Evolutionary conservation across 2,888 invertebrate species (phyloP).

Genomic region (Lordiphosa fenestrarum): DNA sequence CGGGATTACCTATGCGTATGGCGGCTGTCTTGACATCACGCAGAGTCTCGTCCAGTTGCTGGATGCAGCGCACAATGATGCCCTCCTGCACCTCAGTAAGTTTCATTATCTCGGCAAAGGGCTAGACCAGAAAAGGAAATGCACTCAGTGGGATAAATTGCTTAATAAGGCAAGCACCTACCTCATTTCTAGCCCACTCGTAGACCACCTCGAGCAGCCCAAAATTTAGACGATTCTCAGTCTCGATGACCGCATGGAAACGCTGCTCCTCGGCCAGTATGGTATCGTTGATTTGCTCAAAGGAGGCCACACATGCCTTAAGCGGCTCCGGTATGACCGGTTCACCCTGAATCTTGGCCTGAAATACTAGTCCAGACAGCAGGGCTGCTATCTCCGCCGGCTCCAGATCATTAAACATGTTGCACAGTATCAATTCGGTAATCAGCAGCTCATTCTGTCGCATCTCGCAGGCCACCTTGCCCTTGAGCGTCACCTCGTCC

Average conservation of each 20-base stretch:
- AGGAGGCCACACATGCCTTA: constrained; percentile 84
- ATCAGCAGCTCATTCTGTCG: constrained; percentile 94
- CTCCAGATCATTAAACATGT: constrained; percentile 91
- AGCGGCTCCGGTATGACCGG: constrained; percentile 80
- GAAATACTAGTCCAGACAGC: constrained; percentile 95
- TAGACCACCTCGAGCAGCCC: constrained; percentile 96
- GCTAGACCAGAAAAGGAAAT: constrained; percentile 80
- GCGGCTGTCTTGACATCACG: constrained; percentile 95
- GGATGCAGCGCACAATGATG: constrained; percentile 97
- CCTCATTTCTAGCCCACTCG: constrained; percentile 96
- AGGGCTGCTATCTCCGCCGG: constrained; percentile 97
- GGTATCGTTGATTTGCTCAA: constrained; percentile 85
- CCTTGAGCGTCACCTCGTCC: constrained; percentile 89
- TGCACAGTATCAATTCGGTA: constrained; percentile 95
- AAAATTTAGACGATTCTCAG: constrained; percentile 89
- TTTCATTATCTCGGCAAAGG: constrained; percentile 95
- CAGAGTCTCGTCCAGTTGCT: constrained; percentile 95
- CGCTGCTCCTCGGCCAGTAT: constrained; percentile 85
- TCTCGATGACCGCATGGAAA: constrained; percentile 72
- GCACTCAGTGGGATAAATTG: not conserved
- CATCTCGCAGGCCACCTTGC: constrained; percentile 92
- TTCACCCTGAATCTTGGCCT: constrained; percentile 86
- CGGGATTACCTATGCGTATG: constrained; percentile 94
- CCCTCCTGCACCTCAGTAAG: constrained; percentile 98
- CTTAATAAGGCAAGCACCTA: constrained; percentile 63